phyloP scores from a whole-genome alignment of 2,888 invertebrate genomes.

The Molanna angustata region DNA sequence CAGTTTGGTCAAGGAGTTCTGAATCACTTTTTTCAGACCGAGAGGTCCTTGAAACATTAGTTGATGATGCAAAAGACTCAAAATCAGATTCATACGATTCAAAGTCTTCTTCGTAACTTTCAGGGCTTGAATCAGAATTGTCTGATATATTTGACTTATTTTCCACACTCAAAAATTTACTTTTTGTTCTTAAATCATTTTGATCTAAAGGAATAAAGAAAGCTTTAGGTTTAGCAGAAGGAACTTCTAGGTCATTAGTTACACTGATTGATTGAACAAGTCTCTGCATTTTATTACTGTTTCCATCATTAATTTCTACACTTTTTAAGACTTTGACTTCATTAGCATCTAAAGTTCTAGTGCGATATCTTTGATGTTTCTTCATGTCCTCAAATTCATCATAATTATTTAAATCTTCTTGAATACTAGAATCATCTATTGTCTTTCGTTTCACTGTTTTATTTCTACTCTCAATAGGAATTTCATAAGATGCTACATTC shows the following conservation, averaged over 20 bases:
- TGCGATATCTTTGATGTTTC: slow-evolving; percentile 33
- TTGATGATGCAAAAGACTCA: slow-evolving; percentile 41
- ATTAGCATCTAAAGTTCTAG: slow-evolving; percentile 47
- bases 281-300: slow-evolving; percentile 47
- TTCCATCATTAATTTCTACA: slow-evolving; percentile 43
- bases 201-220: slow-evolving; percentile 46
- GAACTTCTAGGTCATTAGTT: slow-evolving; percentile 35
- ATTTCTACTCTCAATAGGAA: slow-evolving; percentile 1
- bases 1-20: slow-evolving; percentile 1
- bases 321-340: slow-evolving; percentile 46
- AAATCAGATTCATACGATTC: slow-evolving; percentile 55
- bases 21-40: neutral
- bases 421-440: neutral
- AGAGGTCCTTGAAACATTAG: neutral
- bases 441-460: neutral
- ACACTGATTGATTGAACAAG: slow-evolving; percentile 36
- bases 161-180: neutral
- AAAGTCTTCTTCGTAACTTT: slow-evolving; percentile 53
- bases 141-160: slow-evolving; percentile 35
- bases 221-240: slow-evolving; percentile 45
- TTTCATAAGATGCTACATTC: slow-evolving; percentile 4
- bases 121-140: slow-evolving; percentile 42
- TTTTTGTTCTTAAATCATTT: too few species aligned
- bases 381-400: slow-evolving; percentile 6
- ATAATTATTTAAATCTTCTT: neutral